Evolutionary conservation across 2,113 vertebrate genomes (phyloP).

Genomic region (Cynopterus brachyotis): DNA sequence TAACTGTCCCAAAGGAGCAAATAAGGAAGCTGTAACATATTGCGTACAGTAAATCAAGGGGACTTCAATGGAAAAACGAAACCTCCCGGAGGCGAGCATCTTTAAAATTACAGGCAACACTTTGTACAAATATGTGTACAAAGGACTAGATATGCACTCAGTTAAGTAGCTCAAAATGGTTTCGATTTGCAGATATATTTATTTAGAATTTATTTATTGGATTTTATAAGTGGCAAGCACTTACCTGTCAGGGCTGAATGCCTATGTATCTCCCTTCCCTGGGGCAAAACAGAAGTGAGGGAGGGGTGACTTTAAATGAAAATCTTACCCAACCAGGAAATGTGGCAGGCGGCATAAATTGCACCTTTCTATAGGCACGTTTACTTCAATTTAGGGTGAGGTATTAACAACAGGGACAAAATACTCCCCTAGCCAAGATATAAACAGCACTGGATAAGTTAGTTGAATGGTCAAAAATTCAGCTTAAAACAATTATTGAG

Average conservation of each 20-base stretch:
- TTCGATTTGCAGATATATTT: conserved; percentile 86
- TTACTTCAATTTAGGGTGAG: conserved; percentile 50
- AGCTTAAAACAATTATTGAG: neutral
- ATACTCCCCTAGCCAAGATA: neutral
- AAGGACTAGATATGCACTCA: conserved; percentile 87
- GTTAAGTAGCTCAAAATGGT: conserved; percentile 86
- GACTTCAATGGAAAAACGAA: conserved; percentile 90
- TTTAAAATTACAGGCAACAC: conserved; percentile 93
- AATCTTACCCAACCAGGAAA: conserved; percentile 59
- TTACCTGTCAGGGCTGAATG: conserved; percentile 78
- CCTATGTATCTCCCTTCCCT: conserved; percentile 64
- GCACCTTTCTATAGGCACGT: neutral
- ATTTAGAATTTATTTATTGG: conserved; percentile 86
- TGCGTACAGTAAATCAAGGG: conserved; percentile 94
- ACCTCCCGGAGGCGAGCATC: conserved; percentile 89
- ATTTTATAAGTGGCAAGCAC: conserved; percentile 75
- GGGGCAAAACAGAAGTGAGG: conserved; percentile 64
- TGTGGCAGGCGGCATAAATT: conserved; percentile 60
- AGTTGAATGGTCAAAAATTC: conserved; percentile 5
- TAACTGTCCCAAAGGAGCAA: conserved; percentile 92
- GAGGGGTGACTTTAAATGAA: conserved; percentile 58
- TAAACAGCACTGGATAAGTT: neutral
- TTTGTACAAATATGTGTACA: conserved; percentile 93
- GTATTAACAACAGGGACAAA: conserved; percentile 45
- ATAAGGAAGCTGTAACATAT: conserved; percentile 96